Evolutionary conservation across 2,888 invertebrate genomes (phyloP).

Genomic region (Ditylenchus weischeri): DNA sequence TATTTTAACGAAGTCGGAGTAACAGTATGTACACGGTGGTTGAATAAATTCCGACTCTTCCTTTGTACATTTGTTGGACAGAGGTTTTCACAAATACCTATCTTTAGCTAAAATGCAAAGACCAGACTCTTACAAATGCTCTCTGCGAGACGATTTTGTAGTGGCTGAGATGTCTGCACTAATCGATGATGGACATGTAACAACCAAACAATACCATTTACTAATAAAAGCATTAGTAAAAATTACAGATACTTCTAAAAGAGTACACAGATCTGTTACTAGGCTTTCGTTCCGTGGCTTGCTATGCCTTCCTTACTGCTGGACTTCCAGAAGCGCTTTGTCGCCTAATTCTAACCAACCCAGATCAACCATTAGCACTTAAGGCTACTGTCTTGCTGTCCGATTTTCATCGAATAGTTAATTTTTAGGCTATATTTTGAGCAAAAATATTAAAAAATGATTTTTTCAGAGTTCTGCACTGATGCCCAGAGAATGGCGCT

Average conservation of each 20-base stretch:
- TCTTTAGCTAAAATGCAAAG: conserved; percentile 32
- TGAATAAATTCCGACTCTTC: too few relatives aligned
- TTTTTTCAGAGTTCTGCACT: conserved; percentile 39
- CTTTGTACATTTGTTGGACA: too few relatives aligned
- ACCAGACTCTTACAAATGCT: conserved; percentile 40
- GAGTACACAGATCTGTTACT: conserved; percentile 43
- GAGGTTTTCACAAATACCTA: not conserved
- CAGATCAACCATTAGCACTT: conserved; percentile 47
- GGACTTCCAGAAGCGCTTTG: conserved; percentile 48
- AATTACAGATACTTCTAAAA: conserved; percentile 18
- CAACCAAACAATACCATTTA: not conserved
- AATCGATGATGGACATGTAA: conserved; percentile 26
- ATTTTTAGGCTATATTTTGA: not conserved
- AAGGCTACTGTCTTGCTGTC: conserved; percentile 53
- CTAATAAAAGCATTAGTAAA: not conserved
- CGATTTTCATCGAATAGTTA: conserved; percentile 45
- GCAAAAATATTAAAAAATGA: not conserved
- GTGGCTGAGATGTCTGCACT: conserved; percentile 39
- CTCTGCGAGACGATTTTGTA: conserved; percentile 51
- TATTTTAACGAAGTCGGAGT: too few relatives aligned
- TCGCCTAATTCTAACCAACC: conserved; percentile 46
- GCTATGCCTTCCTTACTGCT: conserved; percentile 47
- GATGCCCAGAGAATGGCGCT: conserved; percentile 47
- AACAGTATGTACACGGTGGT: too few relatives aligned
- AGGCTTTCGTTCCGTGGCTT: conserved; percentile 46